phyloP scores from a whole-genome alignment of 2,797 vertebrate species.

The Pachyuromys duprasi region DNA sequence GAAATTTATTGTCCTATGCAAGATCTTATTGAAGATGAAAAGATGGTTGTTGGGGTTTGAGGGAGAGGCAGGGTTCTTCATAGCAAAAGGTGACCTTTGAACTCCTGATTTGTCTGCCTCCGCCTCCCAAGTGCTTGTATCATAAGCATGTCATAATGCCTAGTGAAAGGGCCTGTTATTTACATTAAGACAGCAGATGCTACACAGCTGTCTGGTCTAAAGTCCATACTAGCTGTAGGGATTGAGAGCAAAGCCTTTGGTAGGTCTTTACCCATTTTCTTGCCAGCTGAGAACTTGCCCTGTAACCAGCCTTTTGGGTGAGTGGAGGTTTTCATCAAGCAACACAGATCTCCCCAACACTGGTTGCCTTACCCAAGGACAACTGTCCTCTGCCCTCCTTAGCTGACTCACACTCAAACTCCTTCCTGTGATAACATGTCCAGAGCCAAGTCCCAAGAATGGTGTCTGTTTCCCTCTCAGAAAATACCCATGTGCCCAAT shows the following conservation, averaged over 20 bases:
- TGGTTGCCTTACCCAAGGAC: background rate
- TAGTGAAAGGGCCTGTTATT: background rate
- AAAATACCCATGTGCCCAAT: slow-evolving; percentile 7
- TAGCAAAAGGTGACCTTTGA: background rate
- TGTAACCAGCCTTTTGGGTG: background rate
- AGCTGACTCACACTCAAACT: background rate
- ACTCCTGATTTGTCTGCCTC: background rate
- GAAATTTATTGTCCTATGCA: background rate
- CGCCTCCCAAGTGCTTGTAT: background rate
- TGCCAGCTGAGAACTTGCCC: background rate
- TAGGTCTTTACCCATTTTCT: background rate
- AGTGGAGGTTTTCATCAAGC: background rate
- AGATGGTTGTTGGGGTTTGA: background rate
- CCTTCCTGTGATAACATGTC: background rate
- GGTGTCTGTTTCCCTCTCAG: slow-evolving; percentile 4
- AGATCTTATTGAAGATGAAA: background rate
- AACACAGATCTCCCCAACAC: background rate
- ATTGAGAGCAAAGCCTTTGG: background rate
- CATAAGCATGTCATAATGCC: background rate
- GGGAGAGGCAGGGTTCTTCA: background rate
- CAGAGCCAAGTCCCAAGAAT: slow-evolving; percentile 25
- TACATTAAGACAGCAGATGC: background rate
- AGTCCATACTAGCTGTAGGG: background rate
- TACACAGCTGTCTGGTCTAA: background rate
- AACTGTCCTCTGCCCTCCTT: slow-evolving; percentile 17